Conservation (phyloP, 2,888 invertebrate species). For the Diarsia brunnea region DNA sequence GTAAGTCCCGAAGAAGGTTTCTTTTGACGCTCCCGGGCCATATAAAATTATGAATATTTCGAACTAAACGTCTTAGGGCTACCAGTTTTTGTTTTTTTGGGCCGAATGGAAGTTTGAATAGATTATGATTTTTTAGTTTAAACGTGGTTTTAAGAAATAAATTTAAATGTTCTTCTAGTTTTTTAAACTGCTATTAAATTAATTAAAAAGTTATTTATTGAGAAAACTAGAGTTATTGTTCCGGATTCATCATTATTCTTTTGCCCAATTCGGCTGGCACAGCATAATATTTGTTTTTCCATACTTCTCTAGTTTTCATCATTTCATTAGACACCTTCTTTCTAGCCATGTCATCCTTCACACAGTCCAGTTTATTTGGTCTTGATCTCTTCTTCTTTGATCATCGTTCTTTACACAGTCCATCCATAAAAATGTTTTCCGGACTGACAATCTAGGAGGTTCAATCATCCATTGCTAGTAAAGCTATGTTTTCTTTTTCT, state of each 20-base stretch:
- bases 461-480: not conserved
- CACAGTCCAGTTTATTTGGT: too few species aligned
- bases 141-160: too few species aligned
- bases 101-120: not conserved
- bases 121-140: too few species aligned
- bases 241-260: too few species aligned
- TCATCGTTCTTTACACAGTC: too few species aligned
- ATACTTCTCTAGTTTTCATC: too few species aligned
- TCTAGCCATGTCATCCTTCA: too few species aligned
- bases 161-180: too few species aligned
- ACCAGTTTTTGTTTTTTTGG: not conserved
- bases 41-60: slow-evolving; percentile 70
- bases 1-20: slow-evolving; percentile 68
- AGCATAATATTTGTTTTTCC: too few species aligned
- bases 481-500: not conserved
- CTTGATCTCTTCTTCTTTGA: too few species aligned
- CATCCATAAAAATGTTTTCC: not conserved
- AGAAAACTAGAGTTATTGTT: not conserved
- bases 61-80: slow-evolving; percentile 48
- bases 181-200: not conserved
- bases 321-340: too few species aligned
- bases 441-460: not conserved
- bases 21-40: slow-evolving; percentile 64
- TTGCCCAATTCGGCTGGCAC: too few species aligned
- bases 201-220: not conserved